Conservation (phyloP, 2,797 vertebrate species). For the Acrossocheilus fasciatus region DNA sequence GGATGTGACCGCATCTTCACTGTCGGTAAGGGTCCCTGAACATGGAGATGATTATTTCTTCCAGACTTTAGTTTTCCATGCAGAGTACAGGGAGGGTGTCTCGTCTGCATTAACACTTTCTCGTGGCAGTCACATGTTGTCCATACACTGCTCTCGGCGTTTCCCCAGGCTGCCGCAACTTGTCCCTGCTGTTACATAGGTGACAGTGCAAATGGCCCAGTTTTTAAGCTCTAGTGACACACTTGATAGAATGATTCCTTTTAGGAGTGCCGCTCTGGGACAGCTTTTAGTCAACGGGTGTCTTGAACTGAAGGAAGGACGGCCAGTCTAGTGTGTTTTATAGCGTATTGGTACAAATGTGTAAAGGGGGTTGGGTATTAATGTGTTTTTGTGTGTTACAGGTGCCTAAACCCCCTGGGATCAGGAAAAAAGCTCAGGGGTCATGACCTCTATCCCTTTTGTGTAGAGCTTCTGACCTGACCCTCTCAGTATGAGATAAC, state of each 20-base stretch:
- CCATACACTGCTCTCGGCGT: not conserved
- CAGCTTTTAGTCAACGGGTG: slow-evolving; percentile 26
- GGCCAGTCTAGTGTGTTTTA: slow-evolving; percentile 10
- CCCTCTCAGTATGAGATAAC: not conserved
- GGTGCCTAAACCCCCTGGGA: not conserved
- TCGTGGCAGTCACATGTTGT: slow-evolving; percentile 24
- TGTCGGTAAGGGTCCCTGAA: not conserved
- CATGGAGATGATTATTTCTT: not conserved
- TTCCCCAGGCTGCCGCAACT: not conserved
- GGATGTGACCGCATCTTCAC: slow-evolving; percentile 30
- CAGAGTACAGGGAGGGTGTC: not conserved
- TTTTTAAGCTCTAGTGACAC: slow-evolving; percentile 41
- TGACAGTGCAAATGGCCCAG: slow-evolving; percentile 36
- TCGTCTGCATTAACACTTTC: slow-evolving; percentile 38
- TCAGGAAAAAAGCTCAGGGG: not conserved
- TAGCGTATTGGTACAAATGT: not conserved
- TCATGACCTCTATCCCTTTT: slow-evolving; percentile 5
- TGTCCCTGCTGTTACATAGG: slow-evolving; percentile 39
- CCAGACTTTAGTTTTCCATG: not conserved
- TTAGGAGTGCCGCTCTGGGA: slow-evolving; percentile 20
- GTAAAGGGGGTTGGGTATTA: not conserved
- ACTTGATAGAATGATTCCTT: slow-evolving; percentile 38
- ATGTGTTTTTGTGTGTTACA: not conserved
- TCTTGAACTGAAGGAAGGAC: not conserved
- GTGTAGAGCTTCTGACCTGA: not conserved